phyloP scores from a whole-genome alignment of 64 coral and sea anemone species.

The Stylophora pistillata region DNA sequence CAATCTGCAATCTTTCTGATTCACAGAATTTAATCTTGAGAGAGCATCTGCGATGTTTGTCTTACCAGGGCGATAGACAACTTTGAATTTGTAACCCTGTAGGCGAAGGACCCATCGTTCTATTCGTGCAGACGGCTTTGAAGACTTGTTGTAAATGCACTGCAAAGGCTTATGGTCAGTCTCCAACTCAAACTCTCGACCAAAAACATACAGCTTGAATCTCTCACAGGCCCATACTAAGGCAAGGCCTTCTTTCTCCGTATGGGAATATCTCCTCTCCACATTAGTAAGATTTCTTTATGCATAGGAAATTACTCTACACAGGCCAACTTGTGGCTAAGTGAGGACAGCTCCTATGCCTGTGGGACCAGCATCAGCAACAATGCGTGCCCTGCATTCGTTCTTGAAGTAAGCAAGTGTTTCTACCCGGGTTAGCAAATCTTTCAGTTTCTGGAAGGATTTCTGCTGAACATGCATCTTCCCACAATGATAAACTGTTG shows the following conservation, averaged over 20 bases:
- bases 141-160: no score
- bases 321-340: conserved; percentile 3
- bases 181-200: no score
- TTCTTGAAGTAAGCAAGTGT: conserved; percentile 48
- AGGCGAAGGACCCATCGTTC: no score
- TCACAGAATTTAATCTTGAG: not conserved
- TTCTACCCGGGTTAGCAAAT: conserved; percentile 11
- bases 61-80: not conserved
- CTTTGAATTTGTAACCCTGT: not conserved
- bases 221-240: no score
- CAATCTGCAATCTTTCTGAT: not conserved
- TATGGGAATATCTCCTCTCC: no score
- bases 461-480: not conserved
- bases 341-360: conserved; percentile 36
- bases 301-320: conserved; percentile 45
- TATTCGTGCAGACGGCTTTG: no score
- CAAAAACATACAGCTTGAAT: no score
- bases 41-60: not conserved
- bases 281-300: conserved; percentile 23
- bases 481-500: no score
- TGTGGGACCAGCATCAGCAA: conserved; percentile 34
- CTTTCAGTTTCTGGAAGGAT: conserved; percentile 27
- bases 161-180: no score
- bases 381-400: conserved; percentile 42
- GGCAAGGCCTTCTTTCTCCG: no score